These are phyloP conservation scores for Tetanocera ferruginea DNA, from an alignment of 2,888 invertebrate genomes.

Conservation along the genomic window DNA sequence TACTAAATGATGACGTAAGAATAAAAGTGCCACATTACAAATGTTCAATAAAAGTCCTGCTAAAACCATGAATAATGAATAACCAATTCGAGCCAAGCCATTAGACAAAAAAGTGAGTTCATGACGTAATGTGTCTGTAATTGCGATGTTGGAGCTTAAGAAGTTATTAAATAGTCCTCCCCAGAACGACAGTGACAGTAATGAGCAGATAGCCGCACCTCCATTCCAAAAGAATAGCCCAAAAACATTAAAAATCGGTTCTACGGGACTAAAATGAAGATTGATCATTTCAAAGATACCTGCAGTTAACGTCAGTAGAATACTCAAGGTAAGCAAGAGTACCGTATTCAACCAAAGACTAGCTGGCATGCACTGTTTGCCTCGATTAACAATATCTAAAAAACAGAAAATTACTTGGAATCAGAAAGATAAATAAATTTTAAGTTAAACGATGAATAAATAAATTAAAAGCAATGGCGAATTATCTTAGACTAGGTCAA, in stretches of 20 bases:
- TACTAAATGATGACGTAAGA: slow-evolving; percentile 58
- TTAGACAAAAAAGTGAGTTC: slow-evolving; percentile 55
- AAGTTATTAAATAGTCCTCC: slow-evolving; percentile 63
- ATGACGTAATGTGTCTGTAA: slow-evolving; percentile 66
- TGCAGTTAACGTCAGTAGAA: slow-evolving; percentile 71
- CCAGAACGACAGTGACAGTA: slow-evolving; percentile 68
- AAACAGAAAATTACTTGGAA: neutral
- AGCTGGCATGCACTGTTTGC: slow-evolving; percentile 53
- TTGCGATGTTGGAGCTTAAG: slow-evolving; percentile 65
- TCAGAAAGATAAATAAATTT: neutral
- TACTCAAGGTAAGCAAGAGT: slow-evolving; percentile 71
- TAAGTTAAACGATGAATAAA: no score
- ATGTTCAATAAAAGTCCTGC: slow-evolving; percentile 48
- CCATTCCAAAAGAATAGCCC: slow-evolving; percentile 76
- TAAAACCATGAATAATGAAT: slow-evolving; percentile 69
- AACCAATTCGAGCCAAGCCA: slow-evolving; percentile 66
- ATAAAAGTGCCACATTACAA: slow-evolving; percentile 61
- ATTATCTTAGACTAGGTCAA: no score
- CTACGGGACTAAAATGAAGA: slow-evolving; percentile 74
- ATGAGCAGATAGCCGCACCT: slow-evolving; percentile 65
- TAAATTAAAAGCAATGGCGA: no score
- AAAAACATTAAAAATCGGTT: slow-evolving; percentile 67
- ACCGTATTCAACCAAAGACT: slow-evolving; percentile 74
- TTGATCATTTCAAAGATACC: slow-evolving; percentile 74
- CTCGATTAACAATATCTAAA: neutral